phyloP scores from a whole-genome alignment of 2,888 invertebrate species.

The Cepaea hortensis region DNA sequence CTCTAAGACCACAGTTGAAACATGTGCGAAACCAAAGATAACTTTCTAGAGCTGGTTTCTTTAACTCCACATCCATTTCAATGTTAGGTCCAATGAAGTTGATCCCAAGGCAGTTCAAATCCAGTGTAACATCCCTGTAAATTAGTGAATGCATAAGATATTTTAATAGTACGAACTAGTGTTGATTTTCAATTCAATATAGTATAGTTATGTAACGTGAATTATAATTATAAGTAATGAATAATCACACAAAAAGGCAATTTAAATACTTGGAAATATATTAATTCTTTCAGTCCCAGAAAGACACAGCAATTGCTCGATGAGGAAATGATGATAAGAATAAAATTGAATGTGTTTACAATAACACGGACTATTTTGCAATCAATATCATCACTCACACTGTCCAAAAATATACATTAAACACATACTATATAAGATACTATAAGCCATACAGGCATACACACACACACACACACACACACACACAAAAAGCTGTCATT shows the following conservation, averaged over 20 bases:
- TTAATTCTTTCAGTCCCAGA: no score
- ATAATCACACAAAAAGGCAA: no score
- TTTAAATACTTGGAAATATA: no score
- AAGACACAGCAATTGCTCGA: no score
- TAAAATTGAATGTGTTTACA: not conserved
- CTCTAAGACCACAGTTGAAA: conserved; percentile 27
- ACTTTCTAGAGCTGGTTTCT: not conserved
- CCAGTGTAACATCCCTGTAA: conserved; percentile 23
- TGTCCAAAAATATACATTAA: not conserved
- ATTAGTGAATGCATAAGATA: not conserved
- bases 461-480: not conserved
- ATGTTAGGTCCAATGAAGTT: not conserved
- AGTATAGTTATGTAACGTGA: not conserved
- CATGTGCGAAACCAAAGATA: conserved; percentile 15
- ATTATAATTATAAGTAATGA: no score
- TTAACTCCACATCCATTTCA: not conserved
- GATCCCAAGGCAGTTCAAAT: conserved; percentile 21
- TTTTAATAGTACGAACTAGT: not conserved
- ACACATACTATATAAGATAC: not conserved
- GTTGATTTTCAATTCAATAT: not conserved
- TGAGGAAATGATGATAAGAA: not conserved
- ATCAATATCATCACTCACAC: not conserved
- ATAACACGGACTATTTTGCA: not conserved
- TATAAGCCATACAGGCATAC: not conserved
- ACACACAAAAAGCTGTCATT: not conserved